A percentile compares a stretch with the other conserved stretches of the same genome.
Conservation (phyloP, 2,113 vertebrate genomes). For the Petrocephalus zakoni region DNA sequence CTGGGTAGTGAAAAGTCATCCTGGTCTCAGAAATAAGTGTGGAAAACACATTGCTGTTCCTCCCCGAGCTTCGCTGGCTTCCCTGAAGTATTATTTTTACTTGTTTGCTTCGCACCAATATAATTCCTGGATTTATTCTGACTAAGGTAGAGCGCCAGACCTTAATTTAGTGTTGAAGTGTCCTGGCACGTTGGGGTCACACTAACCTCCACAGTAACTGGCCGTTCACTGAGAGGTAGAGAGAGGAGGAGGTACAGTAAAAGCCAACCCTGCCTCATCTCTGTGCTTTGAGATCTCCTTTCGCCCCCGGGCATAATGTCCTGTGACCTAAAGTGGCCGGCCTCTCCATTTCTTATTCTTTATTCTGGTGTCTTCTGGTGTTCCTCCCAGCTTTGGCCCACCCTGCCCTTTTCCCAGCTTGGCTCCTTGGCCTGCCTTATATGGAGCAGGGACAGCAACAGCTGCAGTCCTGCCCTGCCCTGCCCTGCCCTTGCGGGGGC, state of each 20-base stretch:
- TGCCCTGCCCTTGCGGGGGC: constrained; percentile 35
- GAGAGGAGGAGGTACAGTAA: background rate
- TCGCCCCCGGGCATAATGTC: constrained; percentile 6
- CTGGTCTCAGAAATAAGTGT: background rate
- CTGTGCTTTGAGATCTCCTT: constrained; percentile 29
- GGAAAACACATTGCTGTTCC: background rate
- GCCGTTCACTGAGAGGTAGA: background rate
- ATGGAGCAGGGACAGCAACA: constrained; percentile 56
- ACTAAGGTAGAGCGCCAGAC: too few relatives aligned
- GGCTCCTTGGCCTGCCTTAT: constrained; percentile 37
- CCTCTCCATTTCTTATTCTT: constrained; percentile 31
- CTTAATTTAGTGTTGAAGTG: background rate
- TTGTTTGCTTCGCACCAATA: background rate
- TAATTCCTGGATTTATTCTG: background rate
- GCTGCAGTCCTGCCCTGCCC: constrained; percentile 48
- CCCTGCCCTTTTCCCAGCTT: constrained; percentile 18
- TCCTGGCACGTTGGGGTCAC: background rate
- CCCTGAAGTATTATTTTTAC: background rate
- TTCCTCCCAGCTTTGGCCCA: constrained; percentile 20
- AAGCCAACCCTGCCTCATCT: background rate
- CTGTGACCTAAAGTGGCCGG: constrained; percentile 17
- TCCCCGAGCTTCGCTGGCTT: background rate
- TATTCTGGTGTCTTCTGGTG: constrained; percentile 14
- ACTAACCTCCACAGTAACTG: background rate
- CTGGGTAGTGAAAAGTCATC: background rate